Evolutionary conservation across 2,888 invertebrate species (phyloP).

Genomic region (Ophion costatus): DNA sequence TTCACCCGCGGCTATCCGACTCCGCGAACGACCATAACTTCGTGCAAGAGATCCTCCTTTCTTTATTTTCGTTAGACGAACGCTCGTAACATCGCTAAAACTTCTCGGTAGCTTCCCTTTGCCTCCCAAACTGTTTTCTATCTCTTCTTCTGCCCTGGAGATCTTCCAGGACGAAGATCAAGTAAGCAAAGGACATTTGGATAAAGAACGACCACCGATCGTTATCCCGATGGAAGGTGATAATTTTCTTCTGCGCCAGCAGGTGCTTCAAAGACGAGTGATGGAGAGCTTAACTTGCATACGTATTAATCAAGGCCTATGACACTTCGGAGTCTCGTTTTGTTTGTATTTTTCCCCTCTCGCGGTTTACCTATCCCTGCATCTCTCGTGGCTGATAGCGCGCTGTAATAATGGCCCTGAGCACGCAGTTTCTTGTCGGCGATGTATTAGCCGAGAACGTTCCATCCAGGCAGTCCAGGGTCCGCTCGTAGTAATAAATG

Average conservation of each 20-base stretch:
- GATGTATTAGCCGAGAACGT: constrained; percentile 54
- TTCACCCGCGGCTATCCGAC: constrained; percentile 63
- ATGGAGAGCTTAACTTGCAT: constrained; percentile 15
- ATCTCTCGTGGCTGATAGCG: constrained; percentile 21
- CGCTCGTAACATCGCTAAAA: constrained; percentile 66
- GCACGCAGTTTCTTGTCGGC: constrained; percentile 63
- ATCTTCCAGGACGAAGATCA: neutral
- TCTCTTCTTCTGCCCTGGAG: neutral
- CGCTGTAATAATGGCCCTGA: constrained; percentile 52
- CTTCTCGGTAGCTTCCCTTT: constrained; percentile 36
- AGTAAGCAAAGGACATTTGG: neutral
- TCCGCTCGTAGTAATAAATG: constrained; percentile 59
- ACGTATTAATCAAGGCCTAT: constrained; percentile 17
- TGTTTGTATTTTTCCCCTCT: constrained; percentile 21
- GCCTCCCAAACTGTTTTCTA: constrained; percentile 50
- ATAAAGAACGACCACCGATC: neutral
- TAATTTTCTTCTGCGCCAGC: constrained; percentile 5
- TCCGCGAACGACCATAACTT: constrained; percentile 71
- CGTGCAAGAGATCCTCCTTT: constrained; percentile 71
- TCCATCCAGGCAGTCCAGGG: constrained; percentile 31
- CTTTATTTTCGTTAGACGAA: constrained; percentile 70
- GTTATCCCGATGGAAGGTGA: neutral
- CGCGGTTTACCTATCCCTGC: constrained; percentile 19
- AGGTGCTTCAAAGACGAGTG: neutral
- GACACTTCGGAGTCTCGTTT: constrained; percentile 6